phyloP scores from a whole-genome alignment of 1,140 invertebrate genomes.

The Cyphomyrmex costatus region DNA sequence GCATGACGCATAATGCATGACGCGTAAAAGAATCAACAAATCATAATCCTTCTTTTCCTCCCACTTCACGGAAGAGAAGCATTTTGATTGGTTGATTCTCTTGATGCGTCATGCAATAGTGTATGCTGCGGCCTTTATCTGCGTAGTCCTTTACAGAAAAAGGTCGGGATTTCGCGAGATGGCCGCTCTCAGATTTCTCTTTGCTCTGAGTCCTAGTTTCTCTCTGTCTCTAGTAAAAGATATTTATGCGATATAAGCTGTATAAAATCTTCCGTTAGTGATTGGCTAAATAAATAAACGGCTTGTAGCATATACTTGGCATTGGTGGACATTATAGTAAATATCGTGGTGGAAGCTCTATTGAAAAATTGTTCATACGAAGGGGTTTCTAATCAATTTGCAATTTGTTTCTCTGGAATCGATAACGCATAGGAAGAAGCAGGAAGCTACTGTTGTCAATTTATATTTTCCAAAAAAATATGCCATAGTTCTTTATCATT shows the following conservation, averaged over 20 bases:
- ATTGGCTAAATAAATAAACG: conserved; percentile 19
- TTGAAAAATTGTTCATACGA: conserved; percentile 30
- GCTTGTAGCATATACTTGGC: not conserved
- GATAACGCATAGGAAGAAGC: not conserved
- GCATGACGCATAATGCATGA: too few species aligned
- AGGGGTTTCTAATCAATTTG: conserved; percentile 36
- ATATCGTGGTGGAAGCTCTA: not conserved
- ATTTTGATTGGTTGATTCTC: too few species aligned
- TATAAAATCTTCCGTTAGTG: not conserved
- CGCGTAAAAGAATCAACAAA: too few species aligned
- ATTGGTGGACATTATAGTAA: conserved; percentile 20
- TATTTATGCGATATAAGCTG: not conserved
- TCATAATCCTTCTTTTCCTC: too few species aligned
- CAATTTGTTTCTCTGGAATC: conserved; percentile 54
- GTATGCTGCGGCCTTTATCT: too few species aligned
- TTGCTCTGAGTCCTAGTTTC: too few species aligned
- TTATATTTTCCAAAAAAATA: conserved; percentile 15
- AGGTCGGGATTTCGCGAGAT: too few species aligned
- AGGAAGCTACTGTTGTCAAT: not conserved
- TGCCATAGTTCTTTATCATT: not conserved
- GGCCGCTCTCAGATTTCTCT: too few species aligned
- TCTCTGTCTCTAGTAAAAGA: too few species aligned
- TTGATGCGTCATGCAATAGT: too few species aligned
- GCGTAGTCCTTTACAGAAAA: too few species aligned
- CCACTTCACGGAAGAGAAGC: too few species aligned